A percentile compares a stretch with the other conserved stretches of the same genome.
phyloP scores from a whole-genome alignment of 2,888 invertebrate genomes.

The Oscheius onirici region DNA sequence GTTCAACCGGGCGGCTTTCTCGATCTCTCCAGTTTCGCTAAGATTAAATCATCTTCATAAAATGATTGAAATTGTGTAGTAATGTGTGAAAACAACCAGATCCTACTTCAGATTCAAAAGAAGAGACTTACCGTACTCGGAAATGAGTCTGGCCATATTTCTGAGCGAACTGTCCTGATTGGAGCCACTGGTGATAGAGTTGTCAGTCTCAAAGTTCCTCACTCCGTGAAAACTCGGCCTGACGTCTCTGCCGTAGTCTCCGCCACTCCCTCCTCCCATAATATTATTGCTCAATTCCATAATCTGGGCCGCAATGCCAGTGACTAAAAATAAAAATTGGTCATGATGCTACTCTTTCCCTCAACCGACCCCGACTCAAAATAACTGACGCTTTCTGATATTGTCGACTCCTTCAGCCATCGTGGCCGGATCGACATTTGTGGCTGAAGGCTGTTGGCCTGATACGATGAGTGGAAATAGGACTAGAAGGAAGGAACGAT shows the following conservation, averaged over 20 bases:
- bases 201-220: conserved; percentile 53
- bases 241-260: conserved; percentile 23
- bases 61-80: background rate
- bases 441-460: background rate
- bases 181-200: conserved; percentile 48
- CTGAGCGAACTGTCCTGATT: conserved; percentile 39
- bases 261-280: conserved; percentile 42
- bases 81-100: background rate
- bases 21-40: too few species aligned
- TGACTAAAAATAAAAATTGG: conserved; percentile 37
- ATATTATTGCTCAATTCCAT: conserved; percentile 53
- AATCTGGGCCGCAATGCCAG: conserved; percentile 48
- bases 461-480: background rate
- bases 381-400: conserved; percentile 26
- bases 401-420: conserved; percentile 31
- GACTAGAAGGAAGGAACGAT: background rate
- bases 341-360: background rate
- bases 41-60: background rate
- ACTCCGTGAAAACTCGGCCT: conserved; percentile 31
- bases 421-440: conserved; percentile 4
- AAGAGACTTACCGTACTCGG: conserved; percentile 38
- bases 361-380: conserved; percentile 7
- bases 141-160: conserved; percentile 48
- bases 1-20: too few species aligned
- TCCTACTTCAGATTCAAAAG: background rate